These are phyloP conservation scores for Lerema accius DNA, from an alignment of 1,140 invertebrate species.

Conservation along the genomic window DNA sequence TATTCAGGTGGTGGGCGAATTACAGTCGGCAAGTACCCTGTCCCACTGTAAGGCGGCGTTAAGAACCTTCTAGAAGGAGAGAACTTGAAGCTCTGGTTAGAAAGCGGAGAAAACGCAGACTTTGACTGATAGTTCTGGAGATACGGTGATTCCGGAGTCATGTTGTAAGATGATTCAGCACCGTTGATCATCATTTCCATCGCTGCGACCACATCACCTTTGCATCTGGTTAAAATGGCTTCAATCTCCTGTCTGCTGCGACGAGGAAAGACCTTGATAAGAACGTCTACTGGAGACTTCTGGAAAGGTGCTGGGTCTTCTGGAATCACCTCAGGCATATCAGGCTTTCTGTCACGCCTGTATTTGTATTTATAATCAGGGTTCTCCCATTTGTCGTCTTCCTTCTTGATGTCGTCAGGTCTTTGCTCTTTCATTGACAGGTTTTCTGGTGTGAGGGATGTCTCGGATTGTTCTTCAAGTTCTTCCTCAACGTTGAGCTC, in stretches of 20 bases:
- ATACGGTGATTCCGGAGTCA: slow-evolving; percentile 73
- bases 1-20: slow-evolving; percentile 85
- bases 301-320: slow-evolving; percentile 64
- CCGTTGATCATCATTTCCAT: slow-evolving; percentile 94
- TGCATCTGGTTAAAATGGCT: slow-evolving; percentile 88
- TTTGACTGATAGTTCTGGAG: slow-evolving; percentile 74
- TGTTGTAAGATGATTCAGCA: slow-evolving; percentile 71
- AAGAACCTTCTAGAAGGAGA: slow-evolving; percentile 87
- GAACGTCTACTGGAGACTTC: slow-evolving; percentile 78
- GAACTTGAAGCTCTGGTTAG: slow-evolving; percentile 83
- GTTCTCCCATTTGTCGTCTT: slow-evolving; percentile 76
- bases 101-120: slow-evolving; percentile 90
- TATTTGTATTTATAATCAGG: slow-evolving; percentile 67
- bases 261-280: slow-evolving; percentile 90
- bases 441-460: slow-evolving; percentile 78
- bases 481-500: slow-evolving; percentile 81
- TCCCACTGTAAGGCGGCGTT: slow-evolving; percentile 90
- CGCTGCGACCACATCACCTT: slow-evolving; percentile 94
- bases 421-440: slow-evolving; percentile 76
- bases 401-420: slow-evolving; percentile 69
- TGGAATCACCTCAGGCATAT: slow-evolving; percentile 40
- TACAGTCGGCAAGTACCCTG: slow-evolving; percentile 90
- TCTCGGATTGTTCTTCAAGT: slow-evolving; percentile 72
- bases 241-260: slow-evolving; percentile 93
- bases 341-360: slow-evolving; percentile 53